These are phyloP conservation scores for Nesogale talazaci DNA, from an alignment of 2,113 vertebrate genomes.

Conservation along the genomic window DNA sequence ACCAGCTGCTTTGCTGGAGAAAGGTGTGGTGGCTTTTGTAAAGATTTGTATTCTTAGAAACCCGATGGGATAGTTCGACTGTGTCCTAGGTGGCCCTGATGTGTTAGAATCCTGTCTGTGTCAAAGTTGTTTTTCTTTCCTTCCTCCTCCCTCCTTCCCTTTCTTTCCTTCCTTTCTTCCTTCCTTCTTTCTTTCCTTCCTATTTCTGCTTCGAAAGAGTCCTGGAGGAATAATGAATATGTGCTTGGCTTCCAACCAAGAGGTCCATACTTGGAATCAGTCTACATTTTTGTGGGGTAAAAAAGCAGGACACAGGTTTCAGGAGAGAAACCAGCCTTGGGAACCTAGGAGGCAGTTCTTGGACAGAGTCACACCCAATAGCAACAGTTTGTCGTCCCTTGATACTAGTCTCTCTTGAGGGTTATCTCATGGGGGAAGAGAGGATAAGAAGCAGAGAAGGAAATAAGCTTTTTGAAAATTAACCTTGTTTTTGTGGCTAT, in stretches of 20 bases:
- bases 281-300: not conserved
- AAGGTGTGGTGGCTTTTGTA: not conserved
- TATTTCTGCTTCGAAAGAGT: not conserved
- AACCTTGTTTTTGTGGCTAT: not conserved
- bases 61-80: not conserved
- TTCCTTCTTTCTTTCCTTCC: no score
- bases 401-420: not conserved
- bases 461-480: not conserved
- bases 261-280: not conserved
- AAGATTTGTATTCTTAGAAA: not conserved
- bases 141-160: no score
- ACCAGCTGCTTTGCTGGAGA: not conserved
- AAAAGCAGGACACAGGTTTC: not conserved
- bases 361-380: not conserved
- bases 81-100: not conserved
- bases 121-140: no score
- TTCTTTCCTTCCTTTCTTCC: no score
- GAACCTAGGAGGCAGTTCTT: not conserved
- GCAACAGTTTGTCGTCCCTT: not conserved
- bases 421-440: not conserved
- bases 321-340: not conserved
- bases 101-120: no score
- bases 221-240: not conserved
- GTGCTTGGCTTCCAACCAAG: not conserved
- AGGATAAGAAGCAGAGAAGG: not conserved